A percentile compares a stretch with the other conserved stretches of the same genome.
Conservation (phyloP, 2,113 vertebrate species). For the Panurus biarmicus region DNA sequence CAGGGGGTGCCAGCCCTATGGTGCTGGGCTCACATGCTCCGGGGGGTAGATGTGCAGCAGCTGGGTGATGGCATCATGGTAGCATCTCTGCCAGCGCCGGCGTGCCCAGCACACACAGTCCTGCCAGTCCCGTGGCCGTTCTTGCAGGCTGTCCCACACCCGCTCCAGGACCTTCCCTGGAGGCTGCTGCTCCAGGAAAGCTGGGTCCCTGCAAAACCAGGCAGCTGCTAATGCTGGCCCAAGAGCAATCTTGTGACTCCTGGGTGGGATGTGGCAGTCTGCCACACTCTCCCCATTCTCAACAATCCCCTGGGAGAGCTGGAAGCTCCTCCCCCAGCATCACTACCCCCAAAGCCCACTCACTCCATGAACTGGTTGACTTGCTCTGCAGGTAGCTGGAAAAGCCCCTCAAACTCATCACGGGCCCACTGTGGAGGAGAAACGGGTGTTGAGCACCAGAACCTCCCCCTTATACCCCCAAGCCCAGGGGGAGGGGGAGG, state of each 20-base stretch:
- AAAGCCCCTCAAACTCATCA: constrained; percentile 59
- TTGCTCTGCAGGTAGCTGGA: constrained; percentile 23
- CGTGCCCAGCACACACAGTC: constrained; percentile 79
- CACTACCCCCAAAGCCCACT: not conserved
- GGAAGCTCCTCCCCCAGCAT: not conserved
- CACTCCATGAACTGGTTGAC: constrained; percentile 49
- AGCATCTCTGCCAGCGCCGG: constrained; percentile 73
- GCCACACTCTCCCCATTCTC: not conserved
- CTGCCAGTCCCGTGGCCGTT: constrained; percentile 61
- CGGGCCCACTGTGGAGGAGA: constrained; percentile 37
- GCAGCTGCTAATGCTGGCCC: not conserved
- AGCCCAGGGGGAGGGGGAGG: not conserved
- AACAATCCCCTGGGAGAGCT: not conserved
- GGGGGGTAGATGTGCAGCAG: constrained; percentile 74
- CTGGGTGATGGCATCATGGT: constrained; percentile 68
- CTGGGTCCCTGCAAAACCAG: constrained; percentile 60
- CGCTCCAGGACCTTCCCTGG: constrained; percentile 59
- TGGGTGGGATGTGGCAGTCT: rapidly evolving
- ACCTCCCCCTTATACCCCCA: rapidly evolving
- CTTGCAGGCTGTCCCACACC: constrained; percentile 56
- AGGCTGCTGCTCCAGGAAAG: constrained; percentile 47
- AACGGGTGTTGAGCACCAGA: rapidly evolving
- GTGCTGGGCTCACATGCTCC: constrained; percentile 33
- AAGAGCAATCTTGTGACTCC: rapidly evolving
- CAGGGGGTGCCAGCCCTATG: rapidly evolving